Evolutionary conservation across 2,888 invertebrate species (phyloP).

Genomic region (Synanthedon andrenaeformis): DNA sequence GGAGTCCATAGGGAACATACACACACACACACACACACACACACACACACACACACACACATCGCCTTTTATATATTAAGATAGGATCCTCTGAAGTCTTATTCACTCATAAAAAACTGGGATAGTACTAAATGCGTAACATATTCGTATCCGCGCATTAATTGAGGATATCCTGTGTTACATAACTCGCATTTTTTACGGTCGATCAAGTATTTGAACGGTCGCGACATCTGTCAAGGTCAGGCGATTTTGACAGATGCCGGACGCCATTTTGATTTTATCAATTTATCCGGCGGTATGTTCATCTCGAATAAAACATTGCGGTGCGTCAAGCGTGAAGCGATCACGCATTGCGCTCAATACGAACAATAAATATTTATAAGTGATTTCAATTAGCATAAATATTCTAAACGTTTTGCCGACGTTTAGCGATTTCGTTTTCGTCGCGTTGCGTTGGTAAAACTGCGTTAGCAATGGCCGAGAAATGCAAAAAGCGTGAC

Average conservation of each 20-base stretch:
- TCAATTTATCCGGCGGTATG: slow-evolving; percentile 22
- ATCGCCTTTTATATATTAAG: too few relatives aligned
- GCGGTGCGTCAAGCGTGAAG: slow-evolving; percentile 24
- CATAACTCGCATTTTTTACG: slow-evolving; percentile 17
- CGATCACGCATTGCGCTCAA: slow-evolving; percentile 17
- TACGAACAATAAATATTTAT: slow-evolving; percentile 26
- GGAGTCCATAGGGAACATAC: too few relatives aligned
- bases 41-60: too few relatives aligned
- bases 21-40: too few relatives aligned
- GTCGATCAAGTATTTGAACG: slow-evolving; percentile 21
- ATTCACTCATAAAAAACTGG: too few relatives aligned
- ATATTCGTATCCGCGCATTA: background rate
- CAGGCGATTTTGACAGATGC: slow-evolving; percentile 15
- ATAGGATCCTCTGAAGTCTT: too few relatives aligned
- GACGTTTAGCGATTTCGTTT: slow-evolving; percentile 7
- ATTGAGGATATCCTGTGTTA: slow-evolving; percentile 9
- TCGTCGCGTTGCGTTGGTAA: slow-evolving; percentile 2
- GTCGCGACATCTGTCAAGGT: slow-evolving; percentile 32
- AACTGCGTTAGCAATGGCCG: slow-evolving; percentile 16
- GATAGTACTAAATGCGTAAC: too few relatives aligned
- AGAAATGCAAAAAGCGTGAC: slow-evolving; percentile 19
- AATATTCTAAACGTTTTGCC: slow-evolving; percentile 6
- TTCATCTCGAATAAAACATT: slow-evolving; percentile 6
- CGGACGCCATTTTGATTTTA: slow-evolving; percentile 23
- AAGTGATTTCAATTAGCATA: slow-evolving; percentile 14